Percentiles rank a stretch among this genome's conserved stretches.
Evolutionary conservation across 2,113 vertebrate species (phyloP).

Genomic region (Anhinga anhinga): DNA sequence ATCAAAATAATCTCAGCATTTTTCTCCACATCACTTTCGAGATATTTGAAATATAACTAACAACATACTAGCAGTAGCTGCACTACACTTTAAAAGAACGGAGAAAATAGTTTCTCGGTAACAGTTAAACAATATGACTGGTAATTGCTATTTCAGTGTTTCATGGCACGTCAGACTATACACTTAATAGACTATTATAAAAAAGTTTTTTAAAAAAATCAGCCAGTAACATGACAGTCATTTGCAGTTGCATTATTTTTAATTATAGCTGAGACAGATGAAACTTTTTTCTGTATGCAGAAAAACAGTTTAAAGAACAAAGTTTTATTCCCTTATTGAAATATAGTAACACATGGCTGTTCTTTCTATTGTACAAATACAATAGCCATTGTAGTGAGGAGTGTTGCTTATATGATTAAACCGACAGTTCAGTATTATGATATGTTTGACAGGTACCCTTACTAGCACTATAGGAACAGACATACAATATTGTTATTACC

Average conservation of each 20-base stretch:
- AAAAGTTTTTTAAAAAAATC: background rate
- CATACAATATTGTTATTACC: slow-evolving; percentile 21
- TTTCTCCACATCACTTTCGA: background rate
- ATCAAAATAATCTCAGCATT: slow-evolving; percentile 9
- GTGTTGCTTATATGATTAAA: slow-evolving; percentile 24
- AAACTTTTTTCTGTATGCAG: background rate
- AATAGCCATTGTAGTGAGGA: slow-evolving; percentile 21
- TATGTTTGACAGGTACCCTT: slow-evolving; percentile 34
- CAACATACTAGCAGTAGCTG: background rate
- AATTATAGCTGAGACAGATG: background rate
- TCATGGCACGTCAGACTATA: background rate
- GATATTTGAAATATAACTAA: slow-evolving; percentile 29
- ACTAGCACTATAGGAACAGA: slow-evolving; percentile 8
- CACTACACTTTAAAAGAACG: background rate
- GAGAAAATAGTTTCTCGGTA: background rate
- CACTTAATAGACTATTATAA: background rate
- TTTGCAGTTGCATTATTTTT: background rate
- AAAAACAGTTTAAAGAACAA: background rate
- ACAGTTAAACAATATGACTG: slow-evolving; percentile 6
- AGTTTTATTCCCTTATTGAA: slow-evolving; percentile 22
- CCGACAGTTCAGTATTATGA: slow-evolving; percentile 4
- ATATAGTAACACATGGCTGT: background rate
- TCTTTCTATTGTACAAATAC: slow-evolving; percentile 1
- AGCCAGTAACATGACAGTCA: background rate
- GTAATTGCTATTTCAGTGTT: slow-evolving; percentile 1